Evolutionary conservation across 2,888 invertebrate species (phyloP).

Genomic region (Calliopum simillimum): DNA sequence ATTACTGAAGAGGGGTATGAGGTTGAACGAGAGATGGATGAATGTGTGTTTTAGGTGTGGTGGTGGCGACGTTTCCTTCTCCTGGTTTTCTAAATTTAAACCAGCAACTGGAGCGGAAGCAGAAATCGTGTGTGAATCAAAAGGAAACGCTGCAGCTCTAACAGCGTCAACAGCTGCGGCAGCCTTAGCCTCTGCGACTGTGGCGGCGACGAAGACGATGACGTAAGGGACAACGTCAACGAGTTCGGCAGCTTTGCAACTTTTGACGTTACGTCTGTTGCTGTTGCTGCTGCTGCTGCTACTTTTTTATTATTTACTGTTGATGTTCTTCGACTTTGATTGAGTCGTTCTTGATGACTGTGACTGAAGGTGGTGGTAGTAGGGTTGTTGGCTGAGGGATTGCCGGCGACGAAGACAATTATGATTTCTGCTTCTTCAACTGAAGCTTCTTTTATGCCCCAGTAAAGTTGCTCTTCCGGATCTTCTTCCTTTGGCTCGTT

Average conservation of each 20-base stretch:
- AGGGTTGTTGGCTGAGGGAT: conserved; percentile 3
- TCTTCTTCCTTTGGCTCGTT: no score
- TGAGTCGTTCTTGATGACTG: not conserved
- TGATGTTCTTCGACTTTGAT: conserved; percentile 33
- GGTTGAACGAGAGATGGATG: no score
- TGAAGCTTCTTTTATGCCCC: not conserved
- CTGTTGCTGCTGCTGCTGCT: conserved; percentile 45
- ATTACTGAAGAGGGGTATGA: no score
- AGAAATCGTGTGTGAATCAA: no score
- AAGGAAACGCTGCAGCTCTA: not conserved
- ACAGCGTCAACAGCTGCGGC: conserved; percentile 26
- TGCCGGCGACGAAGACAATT: not conserved
- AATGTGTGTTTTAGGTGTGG: no score
- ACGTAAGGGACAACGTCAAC: conserved; percentile 12
- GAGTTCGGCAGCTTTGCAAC: not conserved
- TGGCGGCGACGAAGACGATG: conserved; percentile 3
- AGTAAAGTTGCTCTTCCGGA: no score
- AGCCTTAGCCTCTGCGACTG: conserved; percentile 24
- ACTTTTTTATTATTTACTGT: conserved; percentile 38
- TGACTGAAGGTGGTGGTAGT: conserved; percentile 14
- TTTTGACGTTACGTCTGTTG: conserved; percentile 39
- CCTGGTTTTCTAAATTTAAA: not conserved
- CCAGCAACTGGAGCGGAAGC: not conserved
- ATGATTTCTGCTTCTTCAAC: not conserved
- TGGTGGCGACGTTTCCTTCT: no score